These are phyloP conservation scores for Scelioninae gen. 1 DNA, from an alignment of 2,888 invertebrate genomes.

Conservation along the genomic window DNA sequence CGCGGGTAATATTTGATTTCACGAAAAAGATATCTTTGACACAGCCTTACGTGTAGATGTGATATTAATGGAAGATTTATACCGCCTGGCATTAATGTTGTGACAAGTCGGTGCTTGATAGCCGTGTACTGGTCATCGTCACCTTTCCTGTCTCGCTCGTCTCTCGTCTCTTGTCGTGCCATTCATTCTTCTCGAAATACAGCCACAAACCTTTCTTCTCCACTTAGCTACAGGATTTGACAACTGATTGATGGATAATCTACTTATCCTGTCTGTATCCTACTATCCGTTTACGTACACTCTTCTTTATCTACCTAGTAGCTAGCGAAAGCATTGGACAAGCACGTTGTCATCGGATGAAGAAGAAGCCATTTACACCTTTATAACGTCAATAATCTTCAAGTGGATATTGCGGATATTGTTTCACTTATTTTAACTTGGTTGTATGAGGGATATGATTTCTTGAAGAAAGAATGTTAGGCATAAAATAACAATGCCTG, in stretches of 20 bases:
- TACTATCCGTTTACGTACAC: slow-evolving; percentile 63
- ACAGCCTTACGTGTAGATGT: slow-evolving; percentile 30
- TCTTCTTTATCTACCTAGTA: slow-evolving; percentile 48
- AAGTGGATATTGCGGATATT: slow-evolving; percentile 4
- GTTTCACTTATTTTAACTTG: neutral
- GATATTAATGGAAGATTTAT: slow-evolving; percentile 74
- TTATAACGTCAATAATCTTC: slow-evolving; percentile 20
- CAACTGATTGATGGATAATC: slow-evolving; percentile 79
- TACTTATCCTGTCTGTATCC: slow-evolving; percentile 76
- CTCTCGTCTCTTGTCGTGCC: too few relatives aligned
- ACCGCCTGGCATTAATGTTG: slow-evolving; percentile 74
- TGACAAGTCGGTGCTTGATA: slow-evolving; percentile 76
- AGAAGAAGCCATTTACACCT: slow-evolving; percentile 33
- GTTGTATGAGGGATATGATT: too few relatives aligned
- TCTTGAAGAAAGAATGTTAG: too few relatives aligned
- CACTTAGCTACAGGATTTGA: slow-evolving; percentile 74
- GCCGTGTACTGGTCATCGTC: slow-evolving; percentile 68
- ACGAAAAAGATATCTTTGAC: slow-evolving; percentile 48
- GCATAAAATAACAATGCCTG: too few relatives aligned
- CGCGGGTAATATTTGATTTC: slow-evolving; percentile 35
- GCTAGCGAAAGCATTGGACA: slow-evolving; percentile 48
- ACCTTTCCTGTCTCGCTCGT: slow-evolving; percentile 46
- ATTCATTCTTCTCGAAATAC: slow-evolving; percentile 62
- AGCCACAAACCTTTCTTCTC: slow-evolving; percentile 64
- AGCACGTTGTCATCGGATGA: slow-evolving; percentile 41